Evolutionary conservation across 2,888 invertebrate genomes (phyloP), one percentile per base, ranked within the genome.

Genomic region (Drosophila maculinotata): DNA sequence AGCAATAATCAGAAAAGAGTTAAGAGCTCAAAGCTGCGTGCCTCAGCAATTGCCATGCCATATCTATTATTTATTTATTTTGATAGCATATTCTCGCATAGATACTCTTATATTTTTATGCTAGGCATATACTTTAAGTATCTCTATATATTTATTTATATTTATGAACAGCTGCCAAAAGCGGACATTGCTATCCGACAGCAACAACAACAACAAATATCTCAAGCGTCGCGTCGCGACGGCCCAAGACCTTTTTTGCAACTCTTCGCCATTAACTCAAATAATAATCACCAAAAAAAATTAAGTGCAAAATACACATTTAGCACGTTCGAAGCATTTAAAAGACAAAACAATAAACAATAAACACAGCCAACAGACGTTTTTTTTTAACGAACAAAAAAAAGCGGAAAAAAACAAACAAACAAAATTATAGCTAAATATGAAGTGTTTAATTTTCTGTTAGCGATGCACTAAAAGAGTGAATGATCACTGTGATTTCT

Each of bases 301-400:
- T 56, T 12, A 72, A 66, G 59, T 75, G 64, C 58, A 69, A 73
- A 72, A 69, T 49, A 74, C 51, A 69, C 45, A 69, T 69, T 78
- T 59, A 75, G 79, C 75, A 75, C 79, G 75, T 75, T 78, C 60
- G 49, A 69, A 60, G 57, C 59, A 47, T 51, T 78, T 33, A 36
- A 59, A 52, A 67, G 31, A 62, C 48, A 66, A 68, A 63, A 68
- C 44, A 66, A 66, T 66, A 58, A 72, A 70, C 48, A 72, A 69
- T 39, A 53, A 54, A 54, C 51, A 72, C 38, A 42, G 17, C 35
- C 39, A 51, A 49, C 17, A 67, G 33, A 77, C 57, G 76, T 54
- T 58, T 44, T 58, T 65, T 71, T 49, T 49, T 35, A 39, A 23
- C 39, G 20, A 31, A 52, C 44, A 53, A 65, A 56, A 39, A 44